Conservation (phyloP, 2,888 invertebrate species). For the Eulithis testata region DNA sequence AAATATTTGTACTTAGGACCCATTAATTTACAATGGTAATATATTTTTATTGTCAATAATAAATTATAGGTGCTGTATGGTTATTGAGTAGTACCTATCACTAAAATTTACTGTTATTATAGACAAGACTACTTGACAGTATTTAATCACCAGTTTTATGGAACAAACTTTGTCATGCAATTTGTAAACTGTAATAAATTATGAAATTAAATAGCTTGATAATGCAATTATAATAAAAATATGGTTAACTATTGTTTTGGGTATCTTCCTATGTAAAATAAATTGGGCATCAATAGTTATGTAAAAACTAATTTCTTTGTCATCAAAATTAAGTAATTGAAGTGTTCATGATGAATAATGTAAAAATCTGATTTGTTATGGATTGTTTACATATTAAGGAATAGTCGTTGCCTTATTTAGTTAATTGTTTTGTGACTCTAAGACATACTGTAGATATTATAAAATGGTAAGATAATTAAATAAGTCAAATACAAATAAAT, state of each 20-base stretch:
- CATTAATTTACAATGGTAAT: conserved; percentile 36
- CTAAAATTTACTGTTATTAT: conserved; percentile 17
- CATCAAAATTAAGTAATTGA: conserved; percentile 20
- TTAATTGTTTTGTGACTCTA: conserved; percentile 82
- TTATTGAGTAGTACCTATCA: conserved; percentile 21
- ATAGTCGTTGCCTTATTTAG: conserved; percentile 85
- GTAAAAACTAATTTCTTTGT: conserved; percentile 40
- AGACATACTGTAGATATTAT: conserved; percentile 76
- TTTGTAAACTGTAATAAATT: conserved; percentile 9
- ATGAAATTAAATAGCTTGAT: conserved; percentile 26
- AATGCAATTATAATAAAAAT: conserved; percentile 34
- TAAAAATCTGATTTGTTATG: conserved; percentile 42
- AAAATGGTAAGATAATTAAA: conserved; percentile 69
- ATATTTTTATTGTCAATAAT: conserved; percentile 33
- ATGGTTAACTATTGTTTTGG: conserved; percentile 44
- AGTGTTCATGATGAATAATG: conserved; percentile 29
- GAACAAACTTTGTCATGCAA: conserved; percentile 15
- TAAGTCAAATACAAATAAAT: conserved; percentile 71
- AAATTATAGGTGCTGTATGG: conserved; percentile 38
- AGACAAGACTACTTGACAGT: conserved; percentile 20
- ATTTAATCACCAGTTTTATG: conserved; percentile 18
- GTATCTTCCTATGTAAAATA: conserved; percentile 45
- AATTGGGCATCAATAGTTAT: conserved; percentile 52
- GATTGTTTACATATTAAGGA: conserved; percentile 75
- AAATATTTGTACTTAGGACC: conserved; percentile 57